Base-by-base conservation (phyloP, 2,113 vertebrate species). In the Mormoops blainvillei region DNA sequence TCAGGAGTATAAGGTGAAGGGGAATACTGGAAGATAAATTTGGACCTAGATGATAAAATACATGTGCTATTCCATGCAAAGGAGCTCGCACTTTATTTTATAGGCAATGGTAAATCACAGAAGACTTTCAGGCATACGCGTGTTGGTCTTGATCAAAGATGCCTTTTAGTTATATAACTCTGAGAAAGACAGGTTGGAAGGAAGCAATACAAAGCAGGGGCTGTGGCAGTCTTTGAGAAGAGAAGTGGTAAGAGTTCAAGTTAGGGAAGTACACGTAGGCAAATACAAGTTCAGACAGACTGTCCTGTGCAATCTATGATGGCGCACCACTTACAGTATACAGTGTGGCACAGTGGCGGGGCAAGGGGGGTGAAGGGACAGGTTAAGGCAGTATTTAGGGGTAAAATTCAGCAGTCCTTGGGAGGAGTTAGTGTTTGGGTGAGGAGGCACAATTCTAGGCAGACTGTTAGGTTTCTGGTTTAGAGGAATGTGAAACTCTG, bases 251-350 rank as follows among this genome's bases (percentile, higher is more conserved):
- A 63, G 26, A 15, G 24, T 2, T 41, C n/a, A 67, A 84, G 1
- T 63, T 81, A 76, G 52, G 19, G 15, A 52, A 13, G 24, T 38
- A 33, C 12, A 7, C 24, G 0, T 36, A 12, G 43, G 38, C 2
- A 9, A 52, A 7, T n/a, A 31, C 43, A 33, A 13, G 5, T 31
- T 45, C 24, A 65, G 54, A 67, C 0, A 20, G 3, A 20, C 15
- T 11, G 19, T 5, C 3, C 31, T 63, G 1, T 48, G 28, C 4
- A 20, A 10, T 54, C 14, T 20, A 16, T 56, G 26, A 22, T 48
- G n/a, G 61, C 16, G 14, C 18, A 24, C 41, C 4, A 6, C 68
- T 65, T 14, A 8, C 19, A 6, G 0, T 26, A 7, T n/a, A 1
- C 33, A 7, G 4, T 50, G 67, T n/a, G 63, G 6, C 54, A 26